Evolutionary conservation across 2,113 vertebrate species (phyloP).

Genomic region (Perca schrenkii): DNA sequence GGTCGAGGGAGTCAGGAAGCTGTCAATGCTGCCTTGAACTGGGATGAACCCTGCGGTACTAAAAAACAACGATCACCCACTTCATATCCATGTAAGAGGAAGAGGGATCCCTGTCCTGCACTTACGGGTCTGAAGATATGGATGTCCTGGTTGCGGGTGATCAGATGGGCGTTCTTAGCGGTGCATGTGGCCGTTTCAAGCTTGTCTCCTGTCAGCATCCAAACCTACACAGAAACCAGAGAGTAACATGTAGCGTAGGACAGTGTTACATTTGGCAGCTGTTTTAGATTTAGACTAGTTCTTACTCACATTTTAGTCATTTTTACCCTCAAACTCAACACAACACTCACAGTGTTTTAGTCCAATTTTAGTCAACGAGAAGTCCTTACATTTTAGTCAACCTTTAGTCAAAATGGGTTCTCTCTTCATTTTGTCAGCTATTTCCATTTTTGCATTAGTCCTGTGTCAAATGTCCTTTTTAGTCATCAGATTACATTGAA

Average conservation of each 20-base stretch:
- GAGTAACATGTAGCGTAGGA: neutral
- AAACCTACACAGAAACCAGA: constrained; percentile 86
- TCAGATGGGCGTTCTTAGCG: constrained; percentile 96
- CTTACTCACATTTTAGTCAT: too few species aligned
- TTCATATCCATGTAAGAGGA: constrained; percentile 3
- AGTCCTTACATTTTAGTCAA: too few species aligned
- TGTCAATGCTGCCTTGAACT: constrained; percentile 46
- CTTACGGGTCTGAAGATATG: constrained; percentile 94
- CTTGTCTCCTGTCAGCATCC: constrained; percentile 99
- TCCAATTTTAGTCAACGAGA: too few species aligned
- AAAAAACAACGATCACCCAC: constrained; percentile 13
- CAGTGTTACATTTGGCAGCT: too few species aligned
- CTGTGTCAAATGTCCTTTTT: neutral
- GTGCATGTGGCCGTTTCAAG: constrained; percentile 97
- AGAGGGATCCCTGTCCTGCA: constrained; percentile 18
- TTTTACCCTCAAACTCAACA: too few species aligned
- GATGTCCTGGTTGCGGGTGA: constrained; percentile 96
- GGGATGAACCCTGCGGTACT: constrained; percentile 21
- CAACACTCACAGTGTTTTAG: too few species aligned
- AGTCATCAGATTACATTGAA: neutral
- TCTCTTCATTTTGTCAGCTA: too few species aligned
- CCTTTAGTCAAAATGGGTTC: too few species aligned
- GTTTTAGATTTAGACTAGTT: too few species aligned
- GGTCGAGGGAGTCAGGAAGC: constrained; percentile 43
- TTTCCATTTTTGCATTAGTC: neutral